Conservation (phyloP, 1,140 invertebrate genomes). For the Saxidomus purpurata region DNA sequence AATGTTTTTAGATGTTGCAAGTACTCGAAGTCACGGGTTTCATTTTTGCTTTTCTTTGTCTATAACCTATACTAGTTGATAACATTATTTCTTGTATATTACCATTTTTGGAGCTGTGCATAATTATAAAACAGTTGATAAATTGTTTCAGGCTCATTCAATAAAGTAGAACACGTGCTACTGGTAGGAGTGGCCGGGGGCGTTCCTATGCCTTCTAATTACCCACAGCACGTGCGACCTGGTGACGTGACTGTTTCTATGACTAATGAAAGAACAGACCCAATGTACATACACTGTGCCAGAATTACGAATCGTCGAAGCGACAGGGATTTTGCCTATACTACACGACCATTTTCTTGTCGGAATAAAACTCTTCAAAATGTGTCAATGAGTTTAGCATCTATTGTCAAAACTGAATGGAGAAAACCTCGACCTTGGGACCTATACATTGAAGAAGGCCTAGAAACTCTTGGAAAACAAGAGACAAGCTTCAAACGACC, state of each 20-base stretch:
- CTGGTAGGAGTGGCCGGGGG: constrained; percentile 98
- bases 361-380: constrained; percentile 72
- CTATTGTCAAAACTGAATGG: constrained; percentile 53
- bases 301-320: constrained; percentile 73
- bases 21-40: too few relatives aligned
- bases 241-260: constrained; percentile 98
- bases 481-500: constrained; percentile 91
- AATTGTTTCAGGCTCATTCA: constrained; percentile 79
- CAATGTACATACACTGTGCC: constrained; percentile 84
- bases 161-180: constrained; percentile 92
- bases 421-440: constrained; percentile 85
- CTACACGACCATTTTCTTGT: constrained; percentile 72
- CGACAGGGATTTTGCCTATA: constrained; percentile 67
- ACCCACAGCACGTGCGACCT: constrained; percentile 95
- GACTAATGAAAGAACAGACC: constrained; percentile 73
- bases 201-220: constrained; percentile 99
- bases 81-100: too few relatives aligned
- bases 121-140: too few relatives aligned
- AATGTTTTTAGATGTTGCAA: too few relatives aligned
- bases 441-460: constrained; percentile 91
- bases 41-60: too few relatives aligned
- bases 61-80: too few relatives aligned
- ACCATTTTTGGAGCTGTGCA: too few relatives aligned
- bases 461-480: constrained; percentile 79
- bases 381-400: constrained; percentile 69